Evolutionary conservation across 2,797 vertebrate genomes (phyloP).

Genomic region (Scyliorhinus canicula): DNA sequence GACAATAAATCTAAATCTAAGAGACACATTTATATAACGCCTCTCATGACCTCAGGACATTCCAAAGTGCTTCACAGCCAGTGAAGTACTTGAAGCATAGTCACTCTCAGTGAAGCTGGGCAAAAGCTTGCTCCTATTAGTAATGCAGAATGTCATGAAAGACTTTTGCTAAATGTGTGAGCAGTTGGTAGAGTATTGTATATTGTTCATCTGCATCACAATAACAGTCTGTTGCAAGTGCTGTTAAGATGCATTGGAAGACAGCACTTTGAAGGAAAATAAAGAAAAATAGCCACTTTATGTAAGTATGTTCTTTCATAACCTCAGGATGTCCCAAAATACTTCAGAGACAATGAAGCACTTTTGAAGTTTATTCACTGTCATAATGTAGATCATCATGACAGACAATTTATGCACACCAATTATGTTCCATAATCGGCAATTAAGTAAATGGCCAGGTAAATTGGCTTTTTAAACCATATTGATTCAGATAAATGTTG

Average conservation of each 20-base stretch:
- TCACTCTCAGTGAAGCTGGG: not conserved
- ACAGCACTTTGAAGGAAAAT: not conserved
- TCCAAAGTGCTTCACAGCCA: not conserved
- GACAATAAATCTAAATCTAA: too few relatives aligned
- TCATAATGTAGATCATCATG: not conserved
- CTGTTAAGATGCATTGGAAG: not conserved
- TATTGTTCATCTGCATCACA: not conserved
- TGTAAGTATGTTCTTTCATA: not conserved
- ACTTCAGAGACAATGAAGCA: not conserved
- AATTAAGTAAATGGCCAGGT: not conserved
- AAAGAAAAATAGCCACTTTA: not conserved
- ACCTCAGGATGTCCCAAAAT: not conserved
- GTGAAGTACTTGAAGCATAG: not conserved
- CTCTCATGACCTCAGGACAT: not conserved
- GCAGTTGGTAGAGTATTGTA: not conserved
- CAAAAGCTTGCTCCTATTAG: not conserved
- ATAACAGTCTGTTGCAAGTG: not conserved
- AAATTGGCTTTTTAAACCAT: not conserved
- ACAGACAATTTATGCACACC: not conserved
- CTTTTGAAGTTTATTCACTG: not conserved
- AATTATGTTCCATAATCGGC: not conserved
- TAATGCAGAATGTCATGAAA: not conserved
- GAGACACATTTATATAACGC: not conserved
- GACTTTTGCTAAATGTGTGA: not conserved
- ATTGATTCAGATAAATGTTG: not conserved